Evolutionary conservation across 2,888 invertebrate genomes (phyloP), one percentile per base, ranked within the genome.

Genomic region (Andrena marginata): DNA sequence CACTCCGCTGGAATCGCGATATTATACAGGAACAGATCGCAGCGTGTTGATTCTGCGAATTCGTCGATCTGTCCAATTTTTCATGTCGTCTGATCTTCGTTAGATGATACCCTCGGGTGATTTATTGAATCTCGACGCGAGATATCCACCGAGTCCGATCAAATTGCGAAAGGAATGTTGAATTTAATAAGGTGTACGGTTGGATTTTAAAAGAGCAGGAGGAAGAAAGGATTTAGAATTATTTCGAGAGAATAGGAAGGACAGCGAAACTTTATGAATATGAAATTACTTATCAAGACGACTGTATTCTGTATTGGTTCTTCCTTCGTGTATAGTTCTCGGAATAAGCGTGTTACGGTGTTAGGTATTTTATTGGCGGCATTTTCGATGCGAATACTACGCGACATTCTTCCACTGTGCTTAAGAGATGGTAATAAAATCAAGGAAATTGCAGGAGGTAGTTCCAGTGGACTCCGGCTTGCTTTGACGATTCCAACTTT

Each of bases 331-430:
- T 51, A 51, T 5, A 23, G 10, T 23, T 10, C 7, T 10, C 8
- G 3, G 48, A 64, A 48, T 16, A 48, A 49, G 56, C 48, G 54
- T 56, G 33, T 77, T 77, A 77, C 64, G 72, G 72, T 72, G n/a
- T 13, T 13, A 6, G 54, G 8, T 64, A 56, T 56, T 73, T 65
- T 65, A 64, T 56, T 29, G 56, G 26, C 42, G 42, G 70, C 10
- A 49, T 48, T 70, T 35, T 70, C 49, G 4, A 49, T n/a, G 60
- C 26, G 42, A 42, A 63, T 63, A 35, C 54, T 26, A 51, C 42
- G n/a, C 76, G 62, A 54, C 62, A 42, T 76, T 71, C 60, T 71
- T 42, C 62, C 70, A 31, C 13, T 54, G 20, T 56, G 20, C 42
- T 23, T 71, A 20, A 31, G 13, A 16, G 26, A 10, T 31, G 67